Percentiles rank a stretch among this genome's conserved stretches.
Evolutionary conservation across 35 echinoderm and acorn worm genomes (phyloP).

Genomic region (Stichopus chloronotus): DNA sequence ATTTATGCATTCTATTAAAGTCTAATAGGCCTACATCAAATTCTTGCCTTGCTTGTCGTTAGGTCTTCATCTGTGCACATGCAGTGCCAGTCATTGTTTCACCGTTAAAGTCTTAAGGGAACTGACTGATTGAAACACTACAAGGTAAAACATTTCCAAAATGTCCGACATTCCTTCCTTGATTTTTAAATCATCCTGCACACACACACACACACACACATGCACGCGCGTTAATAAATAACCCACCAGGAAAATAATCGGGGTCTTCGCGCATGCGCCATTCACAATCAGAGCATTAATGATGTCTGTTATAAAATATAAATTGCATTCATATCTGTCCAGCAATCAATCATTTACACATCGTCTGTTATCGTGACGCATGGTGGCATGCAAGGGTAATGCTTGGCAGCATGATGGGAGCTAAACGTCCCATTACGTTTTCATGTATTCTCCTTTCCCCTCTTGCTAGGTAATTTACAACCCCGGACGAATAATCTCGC

Average conservation of each 20-base stretch:
- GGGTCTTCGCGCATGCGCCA: not conserved
- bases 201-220: too few relatives aligned
- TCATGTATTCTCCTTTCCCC: not conserved
- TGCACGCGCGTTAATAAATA: too few relatives aligned
- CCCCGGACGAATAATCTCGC: not conserved
- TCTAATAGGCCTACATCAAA: too few relatives aligned
- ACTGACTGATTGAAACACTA: too few relatives aligned
- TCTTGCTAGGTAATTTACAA: not conserved
- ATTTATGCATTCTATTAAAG: too few relatives aligned
- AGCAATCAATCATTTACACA: constrained; percentile 14
- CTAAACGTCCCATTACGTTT: constrained; percentile 17
- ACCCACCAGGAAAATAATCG: not conserved
- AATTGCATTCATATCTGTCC: not conserved
- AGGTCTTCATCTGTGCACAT: too few relatives aligned
- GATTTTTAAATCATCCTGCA: not conserved
- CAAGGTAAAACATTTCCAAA: too few relatives aligned
- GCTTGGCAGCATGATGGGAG: not conserved
- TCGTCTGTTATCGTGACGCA: not conserved
- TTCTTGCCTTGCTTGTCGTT: too few relatives aligned
- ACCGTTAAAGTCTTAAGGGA: too few relatives aligned
- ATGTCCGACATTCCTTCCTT: not conserved
- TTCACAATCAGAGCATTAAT: not conserved
- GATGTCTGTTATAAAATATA: constrained; percentile 7
- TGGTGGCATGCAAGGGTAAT: not conserved
- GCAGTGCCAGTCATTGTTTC: too few relatives aligned